These are phyloP conservation scores for Adelognathus sp. DNA, from an alignment of 2,888 invertebrate genomes.

Conservation along the genomic window DNA sequence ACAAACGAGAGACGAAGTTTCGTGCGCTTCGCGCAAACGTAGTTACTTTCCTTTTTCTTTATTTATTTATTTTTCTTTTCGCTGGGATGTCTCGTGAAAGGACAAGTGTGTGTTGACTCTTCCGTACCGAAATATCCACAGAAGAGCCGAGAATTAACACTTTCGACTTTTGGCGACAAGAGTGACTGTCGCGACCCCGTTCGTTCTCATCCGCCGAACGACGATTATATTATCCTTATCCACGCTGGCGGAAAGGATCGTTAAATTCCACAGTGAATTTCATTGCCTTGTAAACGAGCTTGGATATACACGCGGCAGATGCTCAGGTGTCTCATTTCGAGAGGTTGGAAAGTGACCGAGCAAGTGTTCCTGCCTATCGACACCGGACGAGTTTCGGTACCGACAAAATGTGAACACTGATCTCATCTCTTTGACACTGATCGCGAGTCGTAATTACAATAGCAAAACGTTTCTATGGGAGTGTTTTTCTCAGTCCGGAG, in stretches of 20 bases:
- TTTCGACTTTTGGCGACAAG: slow-evolving; percentile 49
- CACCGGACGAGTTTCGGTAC: slow-evolving; percentile 3
- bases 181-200: slow-evolving; percentile 6
- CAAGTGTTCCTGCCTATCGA: neutral
- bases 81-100: slow-evolving; percentile 11
- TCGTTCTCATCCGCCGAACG: slow-evolving; percentile 27
- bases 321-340: neutral
- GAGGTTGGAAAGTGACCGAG: slow-evolving; percentile 45
- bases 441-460: slow-evolving; percentile 8
- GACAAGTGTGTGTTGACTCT: neutral
- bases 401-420: slow-evolving; percentile 14
- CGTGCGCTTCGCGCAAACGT: neutral
- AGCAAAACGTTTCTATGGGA: neutral
- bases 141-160: slow-evolving; percentile 26
- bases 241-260: slow-evolving; percentile 18
- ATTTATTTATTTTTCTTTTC: slow-evolving; percentile 34
- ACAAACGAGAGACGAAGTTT: neutral
- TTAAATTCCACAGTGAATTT: slow-evolving; percentile 35
- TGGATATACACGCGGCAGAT: neutral
- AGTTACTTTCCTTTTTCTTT: slow-evolving; percentile 41
- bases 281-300: slow-evolving; percentile 7
- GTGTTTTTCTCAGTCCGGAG: neutral
- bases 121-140: neutral
- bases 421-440: slow-evolving; percentile 2
- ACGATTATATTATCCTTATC: slow-evolving; percentile 33